Conservation (phyloP, 2,113 vertebrate genomes). For the Phoxinus phoxinus region DNA sequence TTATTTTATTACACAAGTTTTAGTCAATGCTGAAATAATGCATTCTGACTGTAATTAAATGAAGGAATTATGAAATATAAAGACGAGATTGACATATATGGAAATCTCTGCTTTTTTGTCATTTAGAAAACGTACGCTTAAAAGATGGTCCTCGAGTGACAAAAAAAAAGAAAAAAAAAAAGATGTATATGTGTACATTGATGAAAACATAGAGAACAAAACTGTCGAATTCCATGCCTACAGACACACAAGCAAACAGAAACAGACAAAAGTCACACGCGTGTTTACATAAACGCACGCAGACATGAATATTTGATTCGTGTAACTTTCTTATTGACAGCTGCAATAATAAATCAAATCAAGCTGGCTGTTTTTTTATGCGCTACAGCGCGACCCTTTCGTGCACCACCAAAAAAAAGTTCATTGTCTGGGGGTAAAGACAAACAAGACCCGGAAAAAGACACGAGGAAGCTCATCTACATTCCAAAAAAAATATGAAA, state of each 20-base stretch:
- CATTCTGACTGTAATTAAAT: not conserved
- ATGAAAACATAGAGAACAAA: not conserved
- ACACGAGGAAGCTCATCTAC: constrained; percentile 53
- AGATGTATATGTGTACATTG: not conserved
- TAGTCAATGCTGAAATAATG: not conserved
- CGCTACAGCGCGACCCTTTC: constrained; percentile 56
- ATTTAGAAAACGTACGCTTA: not conserved
- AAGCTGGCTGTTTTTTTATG: not conserved
- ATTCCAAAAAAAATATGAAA: constrained; percentile 60
- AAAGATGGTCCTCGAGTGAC: not conserved
- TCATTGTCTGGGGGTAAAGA: constrained; percentile 31
- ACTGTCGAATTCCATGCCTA: not conserved
- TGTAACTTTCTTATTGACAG: constrained; percentile 29
- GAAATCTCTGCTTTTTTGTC: not conserved
- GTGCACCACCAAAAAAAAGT: constrained; percentile 21
- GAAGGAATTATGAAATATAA: not conserved
- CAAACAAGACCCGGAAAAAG: constrained; percentile 62
- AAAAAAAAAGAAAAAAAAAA: not conserved
- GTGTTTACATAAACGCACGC: not conserved
- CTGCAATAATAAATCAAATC: constrained; percentile 12
- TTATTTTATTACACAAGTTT: not conserved
- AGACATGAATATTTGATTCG: not conserved
- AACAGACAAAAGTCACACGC: not conserved
- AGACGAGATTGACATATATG: not conserved
- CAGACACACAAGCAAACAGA: constrained; percentile 14